Base-by-base conservation (phyloP, 2,797 vertebrate genomes). In the Loris lydekkerianus region DNA sequence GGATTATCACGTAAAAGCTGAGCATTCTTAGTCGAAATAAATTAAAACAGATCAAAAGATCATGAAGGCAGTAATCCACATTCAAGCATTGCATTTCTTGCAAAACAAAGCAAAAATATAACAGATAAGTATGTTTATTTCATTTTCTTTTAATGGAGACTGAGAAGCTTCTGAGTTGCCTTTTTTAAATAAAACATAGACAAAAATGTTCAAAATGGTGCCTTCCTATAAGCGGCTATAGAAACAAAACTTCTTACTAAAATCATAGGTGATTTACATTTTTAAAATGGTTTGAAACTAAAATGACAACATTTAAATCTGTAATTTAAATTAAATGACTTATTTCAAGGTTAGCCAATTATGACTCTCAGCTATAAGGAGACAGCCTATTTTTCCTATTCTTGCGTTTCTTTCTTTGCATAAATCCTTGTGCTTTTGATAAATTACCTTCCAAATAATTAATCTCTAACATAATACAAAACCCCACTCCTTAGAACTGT, bases 171-270 rank as follows among this genome's bases (percentile, higher is more conserved):
- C 18, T 58, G 40, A 23, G 29, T 75, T 95, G 91, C 63, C 2
- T n/a, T 93, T 81, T 56, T 18, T n/a, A 82, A 93, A 46, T 60
- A 53, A 80, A 86, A 86, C 65, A n/a, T 1, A 40, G 5, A 18
- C 25, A 69, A 84, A 85, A 77, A 92, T 1, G 6, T 65, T 43
- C 65, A 90, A n/a, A 89, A 46, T 27, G 87, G 37, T 2, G 46
- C 31, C 23, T 85, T 84, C 34, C 29, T 56, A 2, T 78, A 40
- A 72, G 40, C 65, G 77, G 83, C 11, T n/a, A 78, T 0, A 29
- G 69, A 90, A 77, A 88, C 43, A 11, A 88, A 94, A 93, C 21
- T 7, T 25, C 73, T 86, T 81, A 20, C 65, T 31, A 88, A 87
- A 91, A 61, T 53, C 2, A 5, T 34, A 34, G 56, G 46, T 40